A percentile compares a stretch with the other conserved stretches of the same genome.
Conservation (phyloP, 2,797 vertebrate genomes). For the Ispidina lecontei region DNA sequence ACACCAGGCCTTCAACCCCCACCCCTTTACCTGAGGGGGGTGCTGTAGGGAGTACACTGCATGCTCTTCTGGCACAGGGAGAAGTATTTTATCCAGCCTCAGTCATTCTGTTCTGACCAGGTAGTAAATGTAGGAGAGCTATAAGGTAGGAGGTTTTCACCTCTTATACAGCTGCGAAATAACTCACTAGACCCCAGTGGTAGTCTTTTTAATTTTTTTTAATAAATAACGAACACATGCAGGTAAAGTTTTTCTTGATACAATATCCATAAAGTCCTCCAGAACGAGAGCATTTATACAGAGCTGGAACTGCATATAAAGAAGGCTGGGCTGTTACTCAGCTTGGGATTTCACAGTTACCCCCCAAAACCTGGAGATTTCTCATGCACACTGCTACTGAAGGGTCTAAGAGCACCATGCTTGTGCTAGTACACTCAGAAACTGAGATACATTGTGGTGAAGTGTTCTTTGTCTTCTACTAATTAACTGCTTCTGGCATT, state of each 20-base stretch:
- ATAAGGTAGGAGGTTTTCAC: fast-evolving
- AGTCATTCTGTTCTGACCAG: fast-evolving
- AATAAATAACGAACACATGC: constrained; percentile 49
- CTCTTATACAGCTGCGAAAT: not conserved
- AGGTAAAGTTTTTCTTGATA: not conserved
- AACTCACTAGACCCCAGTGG: not conserved
- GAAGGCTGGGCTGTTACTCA: not conserved
- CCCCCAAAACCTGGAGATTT: not conserved
- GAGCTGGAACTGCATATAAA: fast-evolving
- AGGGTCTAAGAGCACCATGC: not conserved
- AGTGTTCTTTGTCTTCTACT: not conserved
- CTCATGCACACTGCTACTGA: fast-evolving
- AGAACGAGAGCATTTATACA: not conserved
- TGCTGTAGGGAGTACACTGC: fast-evolving
- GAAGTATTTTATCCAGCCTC: fast-evolving
- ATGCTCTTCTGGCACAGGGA: not conserved
- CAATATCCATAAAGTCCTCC: not conserved
- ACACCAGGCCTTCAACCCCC: fast-evolving
- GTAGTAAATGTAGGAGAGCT: fast-evolving
- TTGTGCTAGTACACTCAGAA: not conserved
- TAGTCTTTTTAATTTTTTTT: not conserved
- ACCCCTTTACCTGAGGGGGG: fast-evolving
- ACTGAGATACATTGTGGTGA: fast-evolving
- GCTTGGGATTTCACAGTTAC: not conserved
- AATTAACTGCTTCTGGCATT: not conserved